Percentiles rank a stretch among this genome's conserved stretches.
These are phyloP conservation scores for Tethya wilhelma DNA, from an alignment of 37 sponge, comb jelly and placozoan species.

Conservation along the genomic window DNA sequence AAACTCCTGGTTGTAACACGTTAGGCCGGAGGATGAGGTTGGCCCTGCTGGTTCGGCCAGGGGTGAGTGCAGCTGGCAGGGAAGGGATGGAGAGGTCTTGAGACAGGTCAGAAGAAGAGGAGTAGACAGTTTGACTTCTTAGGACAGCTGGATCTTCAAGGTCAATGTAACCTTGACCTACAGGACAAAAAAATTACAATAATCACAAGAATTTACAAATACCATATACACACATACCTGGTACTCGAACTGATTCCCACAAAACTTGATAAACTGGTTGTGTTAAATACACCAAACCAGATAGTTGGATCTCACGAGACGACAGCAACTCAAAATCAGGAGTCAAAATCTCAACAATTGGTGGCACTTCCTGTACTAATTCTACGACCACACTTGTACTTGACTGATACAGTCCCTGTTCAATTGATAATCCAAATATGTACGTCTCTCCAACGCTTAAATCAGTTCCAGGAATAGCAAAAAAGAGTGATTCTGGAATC, in stretches of 20 bases:
- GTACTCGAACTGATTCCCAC: constrained; percentile 59
- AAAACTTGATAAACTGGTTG: neutral
- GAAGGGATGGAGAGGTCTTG: neutral
- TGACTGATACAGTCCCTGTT: constrained; percentile 19
- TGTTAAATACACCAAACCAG: constrained; percentile 57
- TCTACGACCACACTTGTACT: constrained; percentile 1
- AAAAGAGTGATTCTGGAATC: constrained; percentile 26
- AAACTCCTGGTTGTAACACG: constrained; percentile 9
- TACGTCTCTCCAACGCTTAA: constrained; percentile 21
- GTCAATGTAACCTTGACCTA: constrained; percentile 61
- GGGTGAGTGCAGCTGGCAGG: neutral
- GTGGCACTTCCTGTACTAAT: neutral
- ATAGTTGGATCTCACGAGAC: constrained; percentile 14
- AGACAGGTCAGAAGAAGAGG: neutral
- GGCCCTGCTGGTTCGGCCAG: constrained; percentile 17
- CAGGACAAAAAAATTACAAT: neutral
- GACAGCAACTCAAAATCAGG: neutral
- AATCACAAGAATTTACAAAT: too few relatives aligned
- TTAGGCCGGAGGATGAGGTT: constrained; percentile 49
- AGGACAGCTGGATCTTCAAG: neutral
- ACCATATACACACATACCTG: too few relatives aligned
- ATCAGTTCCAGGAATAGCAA: constrained; percentile 21
- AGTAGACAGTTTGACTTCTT: constrained; percentile 16
- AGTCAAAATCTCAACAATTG: constrained; percentile 33
- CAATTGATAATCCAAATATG: constrained; percentile 37